Base-by-base conservation (phyloP, 2,888 invertebrate genomes). In the Branchinecta sandiegonensis region DNA sequence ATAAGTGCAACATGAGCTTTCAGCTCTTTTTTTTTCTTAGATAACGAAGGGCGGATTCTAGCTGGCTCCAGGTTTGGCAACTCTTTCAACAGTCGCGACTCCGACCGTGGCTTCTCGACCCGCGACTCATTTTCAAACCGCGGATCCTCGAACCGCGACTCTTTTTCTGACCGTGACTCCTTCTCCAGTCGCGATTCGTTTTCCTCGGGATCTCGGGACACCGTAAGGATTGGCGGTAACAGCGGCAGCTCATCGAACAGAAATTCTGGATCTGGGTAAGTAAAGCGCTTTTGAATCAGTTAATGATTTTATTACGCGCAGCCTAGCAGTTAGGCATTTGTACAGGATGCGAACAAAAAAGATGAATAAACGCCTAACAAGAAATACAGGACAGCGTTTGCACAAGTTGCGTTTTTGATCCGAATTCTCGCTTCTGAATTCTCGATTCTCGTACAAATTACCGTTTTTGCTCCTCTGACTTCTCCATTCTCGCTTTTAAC, bases 211-310 rank as follows among this genome's bases (percentile, higher is more conserved):
- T 65, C 65, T 23, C 47, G n/a, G 10, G 12, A 14, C 65, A 14
- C 47, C 65, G 37, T 46, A 17, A 67, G 56, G 37, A 37, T 37
- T 8, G 37, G 37, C 8, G 48, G 48, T 8, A 50, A 5, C 48
- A 67, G 67, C 67, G 48, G 67, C 17, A 47, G 47, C 37, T 64
- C 64, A 11, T 68, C 50, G 65, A 48, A 13, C 48, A 66, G 66
- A 8, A 17, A 47, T 37, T 37, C 37, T 37, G 37, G 37, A 37
- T 37, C 37, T 37, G 37, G 37, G 37, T 37, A 37, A 37, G 37
- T 37, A 37, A 37, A 37, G 37, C 0, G 37, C 2, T 6, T 37
- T 37, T 37, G 37, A 37, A 23, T 23, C 2, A 23, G 3, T 37
- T 37, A 37, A 6, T 37, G 37, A 37, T 37, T 37, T 23, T 23